Evolutionary conservation across 2,888 invertebrate species (phyloP).

Genomic region (Sminthurides aquaticus): DNA sequence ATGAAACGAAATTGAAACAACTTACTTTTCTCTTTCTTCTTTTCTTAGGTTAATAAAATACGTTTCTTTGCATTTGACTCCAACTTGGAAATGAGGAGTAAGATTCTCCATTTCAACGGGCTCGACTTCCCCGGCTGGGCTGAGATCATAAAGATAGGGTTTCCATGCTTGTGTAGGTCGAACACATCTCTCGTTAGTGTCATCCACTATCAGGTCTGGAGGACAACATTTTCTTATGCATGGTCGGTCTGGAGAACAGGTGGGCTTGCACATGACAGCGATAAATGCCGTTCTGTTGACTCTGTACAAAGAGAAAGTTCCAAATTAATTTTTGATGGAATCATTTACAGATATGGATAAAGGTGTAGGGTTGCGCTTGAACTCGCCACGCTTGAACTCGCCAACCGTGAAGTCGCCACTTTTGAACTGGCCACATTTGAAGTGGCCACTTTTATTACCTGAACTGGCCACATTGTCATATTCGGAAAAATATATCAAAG

Average conservation of each 20-base stretch:
- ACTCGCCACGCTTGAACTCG: no score
- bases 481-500: no score
- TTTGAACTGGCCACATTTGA: no score
- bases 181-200: conserved; percentile 32
- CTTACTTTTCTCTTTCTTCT: conserved; percentile 35
- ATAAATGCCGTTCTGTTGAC: conserved; percentile 33
- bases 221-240: conserved; percentile 41
- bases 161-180: conserved; percentile 32
- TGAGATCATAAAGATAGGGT: conserved; percentile 30
- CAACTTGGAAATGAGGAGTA: conserved; percentile 32
- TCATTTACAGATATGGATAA: no score
- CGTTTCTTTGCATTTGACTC: conserved; percentile 25
- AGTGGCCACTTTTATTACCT: no score
- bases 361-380: no score
- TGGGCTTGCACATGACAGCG: conserved; percentile 40
- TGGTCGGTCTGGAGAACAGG: conserved; percentile 33
- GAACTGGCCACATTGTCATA: no score
- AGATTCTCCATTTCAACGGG: conserved; percentile 4
- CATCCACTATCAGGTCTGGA: conserved; percentile 30
- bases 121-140: not conserved
- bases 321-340: not conserved
- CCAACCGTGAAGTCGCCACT: no score
- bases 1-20: not conserved
- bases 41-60: conserved; percentile 26
- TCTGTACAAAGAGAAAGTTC: conserved; percentile 12